Evolutionary conservation across 1,140 invertebrate species (phyloP), one percentile per base, ranked within the genome.

Genomic region (Apis dorsata): DNA sequence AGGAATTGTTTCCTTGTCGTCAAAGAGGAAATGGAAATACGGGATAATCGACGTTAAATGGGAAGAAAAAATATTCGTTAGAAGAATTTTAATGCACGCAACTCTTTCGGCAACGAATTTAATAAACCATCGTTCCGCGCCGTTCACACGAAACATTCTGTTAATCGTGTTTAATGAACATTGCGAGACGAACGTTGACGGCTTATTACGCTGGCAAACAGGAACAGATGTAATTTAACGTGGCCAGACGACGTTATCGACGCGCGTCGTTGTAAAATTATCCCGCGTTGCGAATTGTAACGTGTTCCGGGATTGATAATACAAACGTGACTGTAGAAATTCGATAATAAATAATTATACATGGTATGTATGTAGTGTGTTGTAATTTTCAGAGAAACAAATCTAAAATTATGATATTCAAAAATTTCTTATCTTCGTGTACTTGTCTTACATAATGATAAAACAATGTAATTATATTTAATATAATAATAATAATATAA

Each of bases 101-200:
- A 44, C 34, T 44, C 55, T n/a, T 57, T 12, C 19, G 24, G 28
- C 44, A 15, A 51, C 55, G 70, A 63, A 80, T 80, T 80, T 72
- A 62, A 79, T 62, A 72, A 57, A 17, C n/a, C 77, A 24, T 60
- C 77, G 55, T 49, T 49, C 34, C 34, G 11, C 53, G 53, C n/a
- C 24, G 19, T 10, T 49, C 57, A 59, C 59, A 17, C 17, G 57
- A 51, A 44, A 80, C 51, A 65, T 73, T 73, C 70, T 13, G 79
- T 57, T 80, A 74, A 80, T 51, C 17, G 71, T 65, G 34, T 74
- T 80, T 80, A 74, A 80, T 55, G 68, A 80, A 80, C 60, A 51
- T 21, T 70, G 8, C 49, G 78, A 24, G 69, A 63, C 57, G 69
- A 80, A 62, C 69, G 69, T 63, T 44, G 69, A 80, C 78, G 69